Conservation (phyloP, 2,888 invertebrate genomes). For the Acleris sparsana region DNA sequence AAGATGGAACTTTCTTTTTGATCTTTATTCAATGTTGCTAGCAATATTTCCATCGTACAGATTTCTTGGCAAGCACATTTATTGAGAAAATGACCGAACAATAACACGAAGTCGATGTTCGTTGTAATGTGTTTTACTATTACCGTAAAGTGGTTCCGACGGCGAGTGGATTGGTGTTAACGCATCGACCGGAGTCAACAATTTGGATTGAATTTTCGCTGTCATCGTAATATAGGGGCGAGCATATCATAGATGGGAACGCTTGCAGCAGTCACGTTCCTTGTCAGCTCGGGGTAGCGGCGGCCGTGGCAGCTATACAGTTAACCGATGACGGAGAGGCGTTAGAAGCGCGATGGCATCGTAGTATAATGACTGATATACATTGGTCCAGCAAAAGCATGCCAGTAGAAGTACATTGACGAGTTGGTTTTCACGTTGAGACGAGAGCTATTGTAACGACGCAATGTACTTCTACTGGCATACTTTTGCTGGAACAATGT, state of each 20-base stretch:
- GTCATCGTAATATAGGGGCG: conserved; percentile 21
- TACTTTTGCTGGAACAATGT: too few relatives aligned
- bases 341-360: too few relatives aligned
- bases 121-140: conserved; percentile 12
- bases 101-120: conserved; percentile 6
- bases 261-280: conserved; percentile 21
- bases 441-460: too few relatives aligned
- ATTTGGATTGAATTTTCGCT: conserved; percentile 31
- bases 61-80: background rate
- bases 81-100: conserved; percentile 1
- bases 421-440: too few relatives aligned
- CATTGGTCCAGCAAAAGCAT: too few relatives aligned
- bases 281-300: conserved; percentile 6
- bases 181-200: conserved; percentile 22
- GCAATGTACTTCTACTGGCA: too few relatives aligned
- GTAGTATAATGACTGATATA: too few relatives aligned
- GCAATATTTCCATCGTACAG: background rate
- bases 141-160: conserved; percentile 15
- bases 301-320: conserved; percentile 10
- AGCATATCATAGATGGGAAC: conserved; percentile 25
- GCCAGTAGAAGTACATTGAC: too few relatives aligned
- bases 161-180: conserved; percentile 17
- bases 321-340: background rate
- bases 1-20: conserved; percentile 6
- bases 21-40: background rate